Evolutionary conservation across 2,113 vertebrate species (phyloP), one percentile per base, ranked within the genome.

Genomic region (Forbesichthys papilliferus): DNA sequence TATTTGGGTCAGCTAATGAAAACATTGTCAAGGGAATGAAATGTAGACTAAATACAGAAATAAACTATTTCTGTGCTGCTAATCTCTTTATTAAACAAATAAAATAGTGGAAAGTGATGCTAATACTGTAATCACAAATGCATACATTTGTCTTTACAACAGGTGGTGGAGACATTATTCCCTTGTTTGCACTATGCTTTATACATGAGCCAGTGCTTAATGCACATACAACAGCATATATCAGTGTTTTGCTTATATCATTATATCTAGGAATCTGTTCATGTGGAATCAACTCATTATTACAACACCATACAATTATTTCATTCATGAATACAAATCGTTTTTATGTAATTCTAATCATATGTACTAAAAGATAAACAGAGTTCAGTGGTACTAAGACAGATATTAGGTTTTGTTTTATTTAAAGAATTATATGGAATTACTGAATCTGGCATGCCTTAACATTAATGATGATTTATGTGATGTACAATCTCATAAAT

Each of bases 101-200:
- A 13, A 61, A 70, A 49, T 9, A 3, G 4, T 20, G 36, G 1
- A 0, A 1, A 10, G 27, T 27, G 2, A 54, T n/a, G 52, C 48
- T 60, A 51, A 34, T 5, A 71, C 16, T 58, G 14, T 14, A 64
- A 68, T 63, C 46, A 36, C 5, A 51, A 27, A 51, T 13, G 49
- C 5, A 54, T n/a, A 12, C 9, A n/a, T 74, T 49, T 48, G 11
- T 11, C 27, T 54, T 2, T 18, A 18, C 16, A 57, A 11, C 55
- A 16, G 12, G 18, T 54, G 7, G 7, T n/a, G 52, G 49, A 61
- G 49, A 9, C 7, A 64, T 33, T 36, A 42, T 42, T 42, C 36
- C 36, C 36, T 42, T 42, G 36, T 42, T 42, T 42, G 36, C 5
- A 42, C 7, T 42, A 42, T 42, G 36, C 36, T 42, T 6, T 42